phyloP scores from a whole-genome alignment of 64 coral and sea anemone species.

The Astreopora myriophthalma region DNA sequence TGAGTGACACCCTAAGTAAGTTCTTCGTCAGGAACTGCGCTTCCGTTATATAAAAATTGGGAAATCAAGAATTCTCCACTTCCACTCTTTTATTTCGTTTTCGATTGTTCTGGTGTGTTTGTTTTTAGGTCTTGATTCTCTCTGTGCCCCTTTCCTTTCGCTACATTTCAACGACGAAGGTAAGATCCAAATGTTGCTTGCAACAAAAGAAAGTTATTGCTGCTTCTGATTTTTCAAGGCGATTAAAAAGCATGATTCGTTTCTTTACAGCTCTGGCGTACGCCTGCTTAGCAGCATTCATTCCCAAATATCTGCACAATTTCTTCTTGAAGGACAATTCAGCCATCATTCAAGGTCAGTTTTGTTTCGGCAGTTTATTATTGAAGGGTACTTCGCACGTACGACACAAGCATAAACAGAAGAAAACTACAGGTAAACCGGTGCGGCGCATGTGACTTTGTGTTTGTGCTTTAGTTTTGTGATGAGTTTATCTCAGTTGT shows the following conservation, averaged over 20 bases:
- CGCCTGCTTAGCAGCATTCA: constrained; percentile 82
- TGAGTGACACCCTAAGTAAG: too few species aligned
- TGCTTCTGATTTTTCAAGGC: not conserved
- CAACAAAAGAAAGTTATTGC: not conserved
- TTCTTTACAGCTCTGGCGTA: constrained; percentile 80
- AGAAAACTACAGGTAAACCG: too few species aligned
- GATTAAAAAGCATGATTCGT: not conserved
- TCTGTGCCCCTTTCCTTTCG: constrained; percentile 95
- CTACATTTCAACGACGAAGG: constrained; percentile 97
- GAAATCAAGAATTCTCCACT: not conserved
- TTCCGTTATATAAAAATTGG: too few species aligned
- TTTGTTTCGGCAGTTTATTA: not conserved
- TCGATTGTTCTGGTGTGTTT: not conserved
- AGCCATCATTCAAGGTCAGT: constrained; percentile 92
- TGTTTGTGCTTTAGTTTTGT: too few species aligned
- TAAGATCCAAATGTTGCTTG: not conserved
- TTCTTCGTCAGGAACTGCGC: too few species aligned
- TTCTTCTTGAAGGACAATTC: constrained; percentile 99
- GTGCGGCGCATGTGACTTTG: too few species aligned
- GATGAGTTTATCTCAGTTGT: too few species aligned
- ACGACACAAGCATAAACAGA: too few species aligned
- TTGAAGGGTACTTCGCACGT: too few species aligned
- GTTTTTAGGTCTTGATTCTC: constrained; percentile 88
- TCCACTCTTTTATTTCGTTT: too few species aligned
- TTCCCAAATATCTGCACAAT: constrained; percentile 94